Evolutionary conservation across 2,113 vertebrate species (phyloP).

Genomic region (Odobenus rosmarus): DNA sequence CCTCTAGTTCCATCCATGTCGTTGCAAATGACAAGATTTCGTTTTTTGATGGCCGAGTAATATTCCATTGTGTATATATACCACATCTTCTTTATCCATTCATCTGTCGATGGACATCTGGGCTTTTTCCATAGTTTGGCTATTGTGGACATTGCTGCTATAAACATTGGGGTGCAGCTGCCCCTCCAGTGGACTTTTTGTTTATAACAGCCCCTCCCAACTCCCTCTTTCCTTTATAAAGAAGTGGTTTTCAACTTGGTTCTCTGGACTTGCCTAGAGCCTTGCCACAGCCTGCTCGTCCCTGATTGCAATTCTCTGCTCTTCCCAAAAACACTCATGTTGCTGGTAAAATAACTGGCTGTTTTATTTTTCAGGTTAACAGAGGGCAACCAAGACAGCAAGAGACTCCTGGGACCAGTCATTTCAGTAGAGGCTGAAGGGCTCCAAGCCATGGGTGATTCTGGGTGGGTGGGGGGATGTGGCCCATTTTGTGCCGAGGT

Average conservation of each 20-base stretch:
- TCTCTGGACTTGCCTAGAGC: neutral
- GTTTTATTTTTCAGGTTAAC: neutral
- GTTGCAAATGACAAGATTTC: no score
- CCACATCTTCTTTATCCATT: no score
- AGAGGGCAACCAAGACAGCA: neutral
- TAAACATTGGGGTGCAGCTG: no score
- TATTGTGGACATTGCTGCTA: no score
- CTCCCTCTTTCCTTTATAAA: neutral
- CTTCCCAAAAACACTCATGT: neutral
- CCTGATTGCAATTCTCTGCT: neutral
- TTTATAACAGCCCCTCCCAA: neutral
- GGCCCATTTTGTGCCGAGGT: neutral
- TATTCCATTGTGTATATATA: no score
- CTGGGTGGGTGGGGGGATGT: rapidly evolving
- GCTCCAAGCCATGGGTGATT: neutral
- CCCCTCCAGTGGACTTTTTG: neutral
- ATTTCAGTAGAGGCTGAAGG: neutral
- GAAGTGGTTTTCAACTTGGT: neutral
- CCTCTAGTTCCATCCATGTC: no score
- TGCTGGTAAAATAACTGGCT: neutral
- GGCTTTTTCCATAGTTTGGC: no score
- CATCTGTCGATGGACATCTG: no score
- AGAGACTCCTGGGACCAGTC: rapidly evolving
- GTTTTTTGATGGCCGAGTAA: no score
- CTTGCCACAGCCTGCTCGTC: no score